Percentiles rank a stretch among this genome's conserved stretches.
These are phyloP conservation scores for Psilopogon haemacephalus DNA, from an alignment of 2,113 vertebrate species.

Conservation along the genomic window DNA sequence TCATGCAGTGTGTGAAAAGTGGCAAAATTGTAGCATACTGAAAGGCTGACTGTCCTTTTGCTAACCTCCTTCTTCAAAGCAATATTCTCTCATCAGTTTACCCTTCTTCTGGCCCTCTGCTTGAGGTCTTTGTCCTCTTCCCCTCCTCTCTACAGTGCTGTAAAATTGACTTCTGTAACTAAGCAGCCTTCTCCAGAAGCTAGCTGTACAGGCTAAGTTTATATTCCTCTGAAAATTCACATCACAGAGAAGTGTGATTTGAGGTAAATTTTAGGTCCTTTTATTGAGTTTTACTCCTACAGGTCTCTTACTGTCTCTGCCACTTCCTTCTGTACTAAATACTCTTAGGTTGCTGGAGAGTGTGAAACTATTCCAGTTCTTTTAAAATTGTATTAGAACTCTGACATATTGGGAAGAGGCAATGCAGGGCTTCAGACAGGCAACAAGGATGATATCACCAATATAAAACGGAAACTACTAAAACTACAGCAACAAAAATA, in stretches of 20 bases:
- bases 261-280: conserved; percentile 40
- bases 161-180: conserved; percentile 29
- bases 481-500: neutral
- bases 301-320: neutral
- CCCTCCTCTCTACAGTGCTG: conserved; percentile 23
- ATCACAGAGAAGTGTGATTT: neutral
- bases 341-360: neutral
- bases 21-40: neutral
- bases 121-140: conserved; percentile 63
- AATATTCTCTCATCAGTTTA: conserved; percentile 53
- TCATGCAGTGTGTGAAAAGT: neutral
- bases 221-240: conserved; percentile 49
- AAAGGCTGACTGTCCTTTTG: conserved; percentile 46
- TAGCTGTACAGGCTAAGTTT: conserved; percentile 31
- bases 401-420: neutral
- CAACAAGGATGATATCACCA: neutral
- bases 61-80: conserved; percentile 48
- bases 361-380: neutral
- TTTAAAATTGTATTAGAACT: neutral
- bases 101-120: conserved; percentile 48
- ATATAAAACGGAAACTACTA: neutral
- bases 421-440: neutral
- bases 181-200: conserved; percentile 44
- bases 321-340: neutral
- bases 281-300: conserved; percentile 17